Base-by-base conservation (phyloP, 2,888 invertebrate species). In the Sceliomorpha sp. region DNA sequence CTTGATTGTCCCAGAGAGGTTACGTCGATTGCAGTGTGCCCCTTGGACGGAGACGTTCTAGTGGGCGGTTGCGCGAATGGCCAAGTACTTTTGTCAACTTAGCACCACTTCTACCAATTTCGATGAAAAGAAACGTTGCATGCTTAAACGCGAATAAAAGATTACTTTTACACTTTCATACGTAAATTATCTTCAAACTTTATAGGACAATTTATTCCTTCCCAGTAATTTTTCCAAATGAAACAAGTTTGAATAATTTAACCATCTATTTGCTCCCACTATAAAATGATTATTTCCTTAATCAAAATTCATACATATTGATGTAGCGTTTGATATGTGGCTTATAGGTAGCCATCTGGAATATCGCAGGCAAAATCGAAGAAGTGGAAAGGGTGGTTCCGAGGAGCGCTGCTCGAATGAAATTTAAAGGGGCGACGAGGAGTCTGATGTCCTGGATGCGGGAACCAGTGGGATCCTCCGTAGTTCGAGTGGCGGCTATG, bases 31-130 rank as follows among this genome's bases (percentile, higher is more conserved):
- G 91, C 92, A 0, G 93, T 93, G 84, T 94, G 94, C 79, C 93
- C 94, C 0, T 91, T 91, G 66, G 89, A 94, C 79, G 92, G 92
- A 64, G 93, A 93, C 80, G 82, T 94, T 40, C 82, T 95, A 15
- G 79, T 95, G 34, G 95, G 94, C 3, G 95, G 95, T 2, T 92
- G 92, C 55, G 88, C 89, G 1, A 95, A 93, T 82, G 95, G 95
- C 0, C 88, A 88, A 76, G 84, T 88, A 68, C 76, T 17, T 32
- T 20, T 37, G 15, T 39, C 39, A 47, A 31, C 14, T 32, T 44
- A 44, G 29, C 14, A 8, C 4, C 26, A 6, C 0, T 24, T 26
- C 8, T 42, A 12, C 12, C 24, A 12, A 14, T 24, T 24, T 9
- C 24, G 0, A 5, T 5, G 14, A 40, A 39, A n/a, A n/a, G n/a